Evolutionary conservation across 2,797 vertebrate species (phyloP).

Genomic region (Diglossa cyanea): DNA sequence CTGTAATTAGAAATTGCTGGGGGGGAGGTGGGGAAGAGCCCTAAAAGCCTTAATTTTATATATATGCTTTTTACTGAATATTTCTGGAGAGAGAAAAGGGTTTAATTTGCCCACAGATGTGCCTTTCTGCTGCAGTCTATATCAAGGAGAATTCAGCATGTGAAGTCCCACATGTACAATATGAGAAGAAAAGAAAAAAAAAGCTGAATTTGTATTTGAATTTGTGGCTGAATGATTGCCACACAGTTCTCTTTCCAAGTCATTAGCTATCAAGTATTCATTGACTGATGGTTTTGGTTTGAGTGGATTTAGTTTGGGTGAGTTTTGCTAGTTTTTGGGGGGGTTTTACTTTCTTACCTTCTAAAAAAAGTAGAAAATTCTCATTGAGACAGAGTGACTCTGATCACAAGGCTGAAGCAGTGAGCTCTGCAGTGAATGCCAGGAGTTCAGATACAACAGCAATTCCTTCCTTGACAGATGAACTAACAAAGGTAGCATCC

Average conservation of each 20-base stretch:
- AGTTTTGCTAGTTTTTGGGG: neutral
- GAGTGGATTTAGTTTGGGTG: neutral
- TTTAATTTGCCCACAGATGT: neutral
- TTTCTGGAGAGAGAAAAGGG: neutral
- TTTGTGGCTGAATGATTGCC: neutral
- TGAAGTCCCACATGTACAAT: neutral
- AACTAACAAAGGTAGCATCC: constrained; percentile 39
- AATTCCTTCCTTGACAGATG: neutral
- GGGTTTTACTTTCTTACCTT: neutral
- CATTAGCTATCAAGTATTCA: neutral
- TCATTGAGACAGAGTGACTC: neutral
- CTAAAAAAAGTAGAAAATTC: neutral
- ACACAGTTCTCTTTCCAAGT: neutral
- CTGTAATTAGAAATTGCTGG: neutral
- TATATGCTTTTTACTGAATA: neutral
- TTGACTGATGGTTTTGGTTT: neutral
- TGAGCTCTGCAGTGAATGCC: neutral
- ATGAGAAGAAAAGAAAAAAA: neutral
- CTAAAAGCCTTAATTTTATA: neutral
- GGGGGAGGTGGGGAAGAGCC: rapidly evolving
- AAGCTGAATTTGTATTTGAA: neutral
- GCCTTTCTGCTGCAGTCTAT: neutral
- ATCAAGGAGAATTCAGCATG: neutral
- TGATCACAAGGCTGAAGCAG: neutral
- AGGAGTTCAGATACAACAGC: neutral